phyloP scores from a whole-genome alignment of 1,140 invertebrate species.

The Eciton burchellii region DNA sequence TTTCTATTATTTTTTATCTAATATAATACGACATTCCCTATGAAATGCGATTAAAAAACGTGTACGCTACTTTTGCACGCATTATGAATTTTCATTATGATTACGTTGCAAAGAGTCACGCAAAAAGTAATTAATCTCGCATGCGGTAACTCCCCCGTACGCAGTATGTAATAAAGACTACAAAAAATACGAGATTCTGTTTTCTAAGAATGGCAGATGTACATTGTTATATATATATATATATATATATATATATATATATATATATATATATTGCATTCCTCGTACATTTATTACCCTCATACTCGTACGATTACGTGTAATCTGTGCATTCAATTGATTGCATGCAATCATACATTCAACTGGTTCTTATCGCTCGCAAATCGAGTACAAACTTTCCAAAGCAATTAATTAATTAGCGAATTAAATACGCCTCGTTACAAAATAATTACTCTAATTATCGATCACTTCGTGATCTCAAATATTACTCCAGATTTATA shows the following conservation, averaged over 20 bases:
- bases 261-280: conserved; percentile 8
- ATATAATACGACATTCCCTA: neutral
- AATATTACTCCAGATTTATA: conserved; percentile 10
- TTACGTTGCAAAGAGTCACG: neutral
- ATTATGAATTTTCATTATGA: neutral
- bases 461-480: neutral
- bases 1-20: neutral
- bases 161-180: neutral
- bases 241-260: too few relatives aligned
- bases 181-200: neutral
- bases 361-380: conserved; percentile 3
- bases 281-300: neutral
- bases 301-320: neutral
- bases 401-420: conserved; percentile 4
- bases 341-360: neutral
- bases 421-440: neutral
- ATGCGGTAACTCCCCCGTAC: neutral
- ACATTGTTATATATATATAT: neutral
- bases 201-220: neutral
- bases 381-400: neutral
- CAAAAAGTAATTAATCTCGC: neutral
- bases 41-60: neutral
- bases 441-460: conserved; percentile 5
- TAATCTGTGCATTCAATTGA: neutral
- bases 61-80: too few relatives aligned